These are phyloP conservation scores for Boloria euphrosyne DNA, from an alignment of 2,888 invertebrate genomes.

Conservation along the genomic window DNA sequence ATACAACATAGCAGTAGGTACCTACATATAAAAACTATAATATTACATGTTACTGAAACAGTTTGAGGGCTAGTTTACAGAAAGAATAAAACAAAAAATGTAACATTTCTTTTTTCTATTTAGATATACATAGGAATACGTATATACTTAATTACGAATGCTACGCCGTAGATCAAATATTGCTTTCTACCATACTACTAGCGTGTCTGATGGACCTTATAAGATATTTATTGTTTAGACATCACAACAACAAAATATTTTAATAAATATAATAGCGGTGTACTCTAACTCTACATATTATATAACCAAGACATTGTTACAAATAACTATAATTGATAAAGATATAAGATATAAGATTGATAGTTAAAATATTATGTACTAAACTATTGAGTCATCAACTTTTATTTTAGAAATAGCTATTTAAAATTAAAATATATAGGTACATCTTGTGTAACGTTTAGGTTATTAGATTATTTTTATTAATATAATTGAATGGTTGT, in stretches of 20 bases:
- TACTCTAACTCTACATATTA: conserved; percentile 19
- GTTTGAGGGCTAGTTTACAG: not conserved
- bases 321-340: too few relatives aligned
- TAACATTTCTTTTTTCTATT: not conserved
- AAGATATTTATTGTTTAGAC: too few relatives aligned
- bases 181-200: not conserved
- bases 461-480: too few relatives aligned
- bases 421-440: too few relatives aligned
- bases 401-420: too few relatives aligned
- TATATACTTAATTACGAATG: not conserved
- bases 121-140: too few relatives aligned
- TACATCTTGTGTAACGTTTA: too few relatives aligned
- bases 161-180: not conserved
- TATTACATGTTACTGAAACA: not conserved
- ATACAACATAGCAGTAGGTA: not conserved
- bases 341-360: too few relatives aligned
- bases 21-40: not conserved
- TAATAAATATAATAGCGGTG: conserved; percentile 10
- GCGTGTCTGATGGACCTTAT: not conserved
- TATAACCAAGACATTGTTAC: conserved; percentile 20
- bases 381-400: too few relatives aligned
- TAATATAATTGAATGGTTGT: too few relatives aligned
- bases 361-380: too few relatives aligned
- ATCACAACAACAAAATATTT: not conserved
- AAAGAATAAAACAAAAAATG: not conserved